Evolutionary conservation across 2,888 invertebrate species (phyloP).

Genomic region (Tenthredo livida): DNA sequence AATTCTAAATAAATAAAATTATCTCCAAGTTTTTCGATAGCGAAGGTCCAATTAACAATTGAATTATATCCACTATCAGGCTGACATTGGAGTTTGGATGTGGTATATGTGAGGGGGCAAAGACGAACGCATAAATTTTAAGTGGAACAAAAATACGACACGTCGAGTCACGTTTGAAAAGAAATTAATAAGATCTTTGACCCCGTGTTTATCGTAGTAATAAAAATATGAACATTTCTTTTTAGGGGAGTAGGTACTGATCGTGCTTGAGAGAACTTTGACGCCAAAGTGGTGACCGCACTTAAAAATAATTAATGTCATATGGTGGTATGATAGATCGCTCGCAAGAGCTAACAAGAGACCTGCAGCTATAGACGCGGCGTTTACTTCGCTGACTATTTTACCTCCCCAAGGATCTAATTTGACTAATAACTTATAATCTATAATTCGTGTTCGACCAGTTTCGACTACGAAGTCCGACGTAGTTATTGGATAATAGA

Average conservation of each 20-base stretch:
- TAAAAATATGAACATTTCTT: constrained; percentile 49
- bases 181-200: constrained; percentile 53
- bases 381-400: constrained; percentile 28
- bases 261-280: constrained; percentile 37
- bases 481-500: background rate
- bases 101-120: background rate
- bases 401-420: constrained; percentile 30
- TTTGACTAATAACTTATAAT: constrained; percentile 48
- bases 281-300: constrained; percentile 50
- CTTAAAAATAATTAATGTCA: constrained; percentile 52
- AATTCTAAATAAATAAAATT: background rate
- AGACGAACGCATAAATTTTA: constrained; percentile 30
- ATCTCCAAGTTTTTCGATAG: background rate
- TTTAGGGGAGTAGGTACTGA: background rate
- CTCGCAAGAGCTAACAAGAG: constrained; percentile 31
- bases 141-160: constrained; percentile 47
- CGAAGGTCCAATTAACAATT: constrained; percentile 33
- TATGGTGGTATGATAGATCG: constrained; percentile 33
- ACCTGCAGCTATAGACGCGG: background rate
- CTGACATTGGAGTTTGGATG: background rate
- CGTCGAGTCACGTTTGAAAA: constrained; percentile 30
- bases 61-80: constrained; percentile 24
- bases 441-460: constrained; percentile 20
- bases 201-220: constrained; percentile 48
- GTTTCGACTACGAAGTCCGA: background rate